phyloP scores from a whole-genome alignment of 2,113 vertebrate genomes.

The Todiramphus saurophagus region DNA sequence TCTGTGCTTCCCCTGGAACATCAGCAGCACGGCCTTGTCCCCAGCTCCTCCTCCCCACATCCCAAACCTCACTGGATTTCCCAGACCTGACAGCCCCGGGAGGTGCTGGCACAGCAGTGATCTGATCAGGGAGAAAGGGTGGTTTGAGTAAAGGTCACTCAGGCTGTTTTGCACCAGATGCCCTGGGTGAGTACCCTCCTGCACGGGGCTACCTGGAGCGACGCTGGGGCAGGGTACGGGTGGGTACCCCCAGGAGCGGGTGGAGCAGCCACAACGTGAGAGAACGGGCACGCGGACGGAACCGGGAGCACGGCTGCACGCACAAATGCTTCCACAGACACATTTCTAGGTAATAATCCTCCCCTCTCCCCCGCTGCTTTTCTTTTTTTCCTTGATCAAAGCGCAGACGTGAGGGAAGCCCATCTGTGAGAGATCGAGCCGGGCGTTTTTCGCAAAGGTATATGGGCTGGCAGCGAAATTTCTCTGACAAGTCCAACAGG shows the following conservation, averaged over 20 bases:
- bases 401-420: conserved; percentile 57
- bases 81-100: accelerated
- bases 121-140: accelerated
- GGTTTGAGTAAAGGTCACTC: background rate
- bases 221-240: accelerated
- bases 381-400: conserved; percentile 43
- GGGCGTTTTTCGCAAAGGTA: background rate
- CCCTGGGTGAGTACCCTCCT: accelerated
- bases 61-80: background rate
- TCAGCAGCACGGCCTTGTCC: background rate
- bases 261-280: accelerated
- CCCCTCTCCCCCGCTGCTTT: background rate
- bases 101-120: too few relatives aligned
- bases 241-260: background rate
- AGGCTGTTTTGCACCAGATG: background rate
- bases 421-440: conserved; percentile 56
- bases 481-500: conserved; percentile 63
- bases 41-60: background rate
- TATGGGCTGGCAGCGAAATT: conserved; percentile 55
- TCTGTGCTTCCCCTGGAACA: background rate
- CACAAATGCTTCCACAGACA: conserved; percentile 15
- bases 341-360: background rate
- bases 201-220: accelerated
- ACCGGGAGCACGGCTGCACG: background rate
- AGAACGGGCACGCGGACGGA: accelerated